Conservation (phyloP, 2,113 vertebrate species). For the Aphelocoma coerulescens region DNA sequence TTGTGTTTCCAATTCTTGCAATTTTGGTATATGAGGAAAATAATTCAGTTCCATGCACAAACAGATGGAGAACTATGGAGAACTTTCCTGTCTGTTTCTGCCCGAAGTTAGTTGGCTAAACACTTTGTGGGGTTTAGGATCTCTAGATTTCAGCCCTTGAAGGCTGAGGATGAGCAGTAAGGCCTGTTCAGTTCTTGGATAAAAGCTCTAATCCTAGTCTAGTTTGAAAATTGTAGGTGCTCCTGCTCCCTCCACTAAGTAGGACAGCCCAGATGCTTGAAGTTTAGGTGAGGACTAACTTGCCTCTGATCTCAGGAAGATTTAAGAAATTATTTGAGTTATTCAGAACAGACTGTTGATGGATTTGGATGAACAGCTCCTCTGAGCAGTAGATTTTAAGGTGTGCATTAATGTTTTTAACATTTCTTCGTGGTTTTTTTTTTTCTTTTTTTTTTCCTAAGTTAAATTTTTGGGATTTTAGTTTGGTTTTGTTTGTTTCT, state of each 20-base stretch:
- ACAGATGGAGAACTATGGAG: background rate
- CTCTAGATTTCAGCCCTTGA: background rate
- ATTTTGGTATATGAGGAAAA: background rate
- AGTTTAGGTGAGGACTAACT: background rate
- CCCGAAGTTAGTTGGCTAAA: background rate
- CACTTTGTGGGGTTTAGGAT: background rate
- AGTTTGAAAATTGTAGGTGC: background rate
- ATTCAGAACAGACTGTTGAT: background rate
- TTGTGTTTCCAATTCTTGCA: background rate
- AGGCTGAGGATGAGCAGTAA: background rate
- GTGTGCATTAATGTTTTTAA: background rate
- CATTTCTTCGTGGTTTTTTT: background rate
- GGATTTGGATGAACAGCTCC: background rate
- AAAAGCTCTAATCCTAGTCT: background rate
- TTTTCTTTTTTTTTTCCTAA: no score
- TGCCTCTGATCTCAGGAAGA: background rate
- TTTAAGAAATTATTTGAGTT: background rate
- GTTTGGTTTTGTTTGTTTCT: background rate
- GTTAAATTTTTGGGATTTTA: background rate
- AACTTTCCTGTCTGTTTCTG: background rate
- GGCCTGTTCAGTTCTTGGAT: background rate
- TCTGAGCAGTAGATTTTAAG: background rate
- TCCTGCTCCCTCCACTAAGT: background rate
- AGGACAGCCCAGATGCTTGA: background rate
- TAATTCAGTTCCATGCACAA: accelerated